Percentiles rank a stretch among this genome's conserved stretches.
These are phyloP conservation scores for Trachymyrmex septentrionalis DNA, from an alignment of 1,140 invertebrate genomes.

Conservation along the genomic window DNA sequence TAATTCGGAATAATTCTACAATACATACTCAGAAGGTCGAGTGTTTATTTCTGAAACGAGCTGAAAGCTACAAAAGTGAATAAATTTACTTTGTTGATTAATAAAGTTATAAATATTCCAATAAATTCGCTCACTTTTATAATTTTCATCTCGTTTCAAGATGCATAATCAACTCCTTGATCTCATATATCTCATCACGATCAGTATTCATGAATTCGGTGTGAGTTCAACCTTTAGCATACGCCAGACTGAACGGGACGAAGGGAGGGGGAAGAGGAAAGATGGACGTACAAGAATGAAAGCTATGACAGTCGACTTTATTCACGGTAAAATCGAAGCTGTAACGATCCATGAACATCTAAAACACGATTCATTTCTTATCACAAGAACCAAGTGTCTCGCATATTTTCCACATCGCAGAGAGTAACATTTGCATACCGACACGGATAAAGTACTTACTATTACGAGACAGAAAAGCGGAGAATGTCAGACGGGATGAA, in stretches of 20 bases:
- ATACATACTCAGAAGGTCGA: too few species aligned
- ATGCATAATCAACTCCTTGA: too few species aligned
- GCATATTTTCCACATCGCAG: not conserved
- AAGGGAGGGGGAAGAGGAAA: not conserved
- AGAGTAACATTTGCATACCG: not conserved
- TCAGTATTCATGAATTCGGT: not conserved
- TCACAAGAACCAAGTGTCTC: not conserved
- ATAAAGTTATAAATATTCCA: too few species aligned
- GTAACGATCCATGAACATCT: not conserved
- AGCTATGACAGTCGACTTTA: not conserved
- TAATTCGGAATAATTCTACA: too few species aligned
- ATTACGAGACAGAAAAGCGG: not conserved
- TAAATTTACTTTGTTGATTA: too few species aligned
- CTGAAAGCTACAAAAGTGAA: too few species aligned
- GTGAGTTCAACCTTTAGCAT: not conserved
- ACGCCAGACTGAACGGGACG: not conserved
- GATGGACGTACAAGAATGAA: not conserved
- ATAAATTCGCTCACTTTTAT: too few species aligned
- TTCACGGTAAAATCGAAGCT: slow-evolving; percentile 3
- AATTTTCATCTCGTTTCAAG: too few species aligned
- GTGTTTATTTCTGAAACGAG: too few species aligned
- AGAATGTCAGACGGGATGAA: slow-evolving; percentile 12
- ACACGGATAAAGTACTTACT: not conserved
- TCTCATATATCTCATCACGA: not conserved
- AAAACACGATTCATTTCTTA: not conserved